Percentiles rank a stretch among this genome's conserved stretches.
These are phyloP conservation scores for Entelurus aequoreus DNA, from an alignment of 2,113 vertebrate species.

Conservation along the genomic window DNA sequence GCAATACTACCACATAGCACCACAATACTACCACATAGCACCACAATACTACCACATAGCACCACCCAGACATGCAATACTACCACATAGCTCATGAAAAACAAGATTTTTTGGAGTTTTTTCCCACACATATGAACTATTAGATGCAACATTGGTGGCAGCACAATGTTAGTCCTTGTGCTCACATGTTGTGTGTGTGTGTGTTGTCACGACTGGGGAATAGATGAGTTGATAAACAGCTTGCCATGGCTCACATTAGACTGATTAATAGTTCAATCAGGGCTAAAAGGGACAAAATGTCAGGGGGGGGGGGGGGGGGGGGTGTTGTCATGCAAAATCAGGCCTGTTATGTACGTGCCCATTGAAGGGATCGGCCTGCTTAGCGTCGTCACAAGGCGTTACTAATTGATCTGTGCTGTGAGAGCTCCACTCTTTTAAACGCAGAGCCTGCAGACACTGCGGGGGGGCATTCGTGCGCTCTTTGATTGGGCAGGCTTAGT, in stretches of 20 bases:
- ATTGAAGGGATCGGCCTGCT: conserved; percentile 37
- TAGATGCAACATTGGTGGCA: background rate
- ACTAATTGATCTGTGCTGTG: conserved; percentile 50
- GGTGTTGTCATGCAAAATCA: conserved; percentile 51
- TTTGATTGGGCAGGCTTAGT: conserved; percentile 28
- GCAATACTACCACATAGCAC: no score
- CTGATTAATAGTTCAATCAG: conserved; percentile 60
- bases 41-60: no score
- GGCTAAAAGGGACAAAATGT: conserved; percentile 51
- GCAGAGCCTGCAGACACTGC: conserved; percentile 36
- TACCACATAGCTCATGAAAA: no score
- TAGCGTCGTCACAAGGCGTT: conserved; percentile 33
- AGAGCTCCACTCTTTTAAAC: conserved; percentile 38
- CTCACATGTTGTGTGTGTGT: conserved; percentile 3
- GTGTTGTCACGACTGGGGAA: conserved; percentile 44
- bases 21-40: no score
- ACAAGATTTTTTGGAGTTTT: no score
- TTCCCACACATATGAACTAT: no score
- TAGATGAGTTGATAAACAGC: conserved; percentile 56
- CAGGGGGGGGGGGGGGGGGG: conserved; percentile 43
- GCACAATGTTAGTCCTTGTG: conserved; percentile 6
- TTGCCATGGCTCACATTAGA: conserved; percentile 54
- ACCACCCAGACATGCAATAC: no score
- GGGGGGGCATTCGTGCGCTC: conserved; percentile 36
- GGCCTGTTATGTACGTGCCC: conserved; percentile 27